A percentile compares a stretch with the other conserved stretches of the same genome.
Evolutionary conservation across 2,797 vertebrate species (phyloP).

Genomic region (Hoplostethus atlanticus): DNA sequence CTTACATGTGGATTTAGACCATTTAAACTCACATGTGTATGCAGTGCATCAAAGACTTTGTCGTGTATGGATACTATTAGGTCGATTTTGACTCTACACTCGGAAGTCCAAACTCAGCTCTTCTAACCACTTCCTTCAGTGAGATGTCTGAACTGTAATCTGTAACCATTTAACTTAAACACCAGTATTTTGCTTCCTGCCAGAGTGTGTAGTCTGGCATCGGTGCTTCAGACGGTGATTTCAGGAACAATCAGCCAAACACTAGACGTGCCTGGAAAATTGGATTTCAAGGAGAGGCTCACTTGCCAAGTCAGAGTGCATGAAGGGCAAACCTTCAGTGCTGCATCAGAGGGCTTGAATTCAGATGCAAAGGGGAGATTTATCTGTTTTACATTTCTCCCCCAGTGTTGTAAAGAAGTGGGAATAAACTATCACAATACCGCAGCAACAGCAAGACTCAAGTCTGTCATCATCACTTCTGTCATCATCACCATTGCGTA

Average conservation of each 20-base stretch:
- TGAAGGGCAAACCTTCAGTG: slow-evolving; percentile 47
- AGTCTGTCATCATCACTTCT: no score
- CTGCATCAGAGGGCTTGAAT: neutral
- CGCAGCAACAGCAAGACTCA: slow-evolving; percentile 11
- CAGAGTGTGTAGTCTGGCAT: slow-evolving; percentile 51
- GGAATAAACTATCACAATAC: neutral
- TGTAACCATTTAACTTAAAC: slow-evolving; percentile 47
- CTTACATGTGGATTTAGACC: slow-evolving; percentile 3
- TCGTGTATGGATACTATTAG: no score
- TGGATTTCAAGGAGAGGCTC: slow-evolving; percentile 28
- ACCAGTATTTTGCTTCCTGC: slow-evolving; percentile 30
- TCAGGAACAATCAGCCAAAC: slow-evolving; percentile 44
- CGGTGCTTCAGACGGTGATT: slow-evolving; percentile 13
- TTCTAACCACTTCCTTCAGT: slow-evolving; percentile 15
- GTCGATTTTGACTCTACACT: neutral
- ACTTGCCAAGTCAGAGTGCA: slow-evolving; percentile 58
- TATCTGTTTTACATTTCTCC: neutral
- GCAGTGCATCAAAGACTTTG: neutral
- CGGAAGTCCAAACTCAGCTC: slow-evolving; percentile 35
- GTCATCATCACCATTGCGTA: no score
- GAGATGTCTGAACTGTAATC: slow-evolving; percentile 33
- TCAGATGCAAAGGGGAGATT: slow-evolving; percentile 21
- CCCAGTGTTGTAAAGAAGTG: neutral
- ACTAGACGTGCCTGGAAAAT: slow-evolving; percentile 32
- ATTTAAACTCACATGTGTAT: neutral